phyloP scores from a whole-genome alignment of 2,888 invertebrate species.

The Amblyjoppa proteus region DNA sequence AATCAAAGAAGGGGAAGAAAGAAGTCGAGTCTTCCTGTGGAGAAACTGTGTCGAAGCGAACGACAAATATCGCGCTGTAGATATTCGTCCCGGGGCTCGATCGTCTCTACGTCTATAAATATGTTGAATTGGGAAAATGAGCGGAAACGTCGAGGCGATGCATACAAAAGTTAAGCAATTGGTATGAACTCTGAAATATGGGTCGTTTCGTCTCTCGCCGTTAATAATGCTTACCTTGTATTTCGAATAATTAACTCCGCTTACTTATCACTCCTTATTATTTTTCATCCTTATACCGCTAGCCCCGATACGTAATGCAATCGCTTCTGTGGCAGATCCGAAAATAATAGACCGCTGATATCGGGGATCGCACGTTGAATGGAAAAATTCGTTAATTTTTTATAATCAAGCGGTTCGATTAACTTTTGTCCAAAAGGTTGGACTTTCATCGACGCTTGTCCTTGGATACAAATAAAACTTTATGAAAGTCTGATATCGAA shows the following conservation, averaged over 20 bases:
- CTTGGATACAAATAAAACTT: background rate
- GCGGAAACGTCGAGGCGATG: constrained; percentile 12
- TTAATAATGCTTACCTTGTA: constrained; percentile 19
- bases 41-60: constrained; percentile 1
- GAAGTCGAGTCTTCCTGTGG: background rate
- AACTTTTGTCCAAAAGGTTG: background rate
- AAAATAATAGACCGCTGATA: background rate
- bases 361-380: background rate
- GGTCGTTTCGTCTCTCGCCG: constrained; percentile 11
- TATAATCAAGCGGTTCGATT: background rate
- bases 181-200: background rate
- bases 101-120: constrained; percentile 10
- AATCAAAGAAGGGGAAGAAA: constrained; percentile 12
- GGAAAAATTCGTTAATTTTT: constrained; percentile 11
- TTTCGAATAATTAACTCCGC: constrained; percentile 1
- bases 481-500: background rate
- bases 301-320: background rate
- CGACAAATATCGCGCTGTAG: background rate
- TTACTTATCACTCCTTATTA: constrained; percentile 11
- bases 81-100: constrained; percentile 5
- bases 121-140: constrained; percentile 11
- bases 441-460: background rate
- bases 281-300: background rate
- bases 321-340: background rate
- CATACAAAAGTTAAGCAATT: constrained; percentile 2